Evolutionary conservation across 2,113 vertebrate species (phyloP).

Genomic region (Dasypus novemcinctus): DNA sequence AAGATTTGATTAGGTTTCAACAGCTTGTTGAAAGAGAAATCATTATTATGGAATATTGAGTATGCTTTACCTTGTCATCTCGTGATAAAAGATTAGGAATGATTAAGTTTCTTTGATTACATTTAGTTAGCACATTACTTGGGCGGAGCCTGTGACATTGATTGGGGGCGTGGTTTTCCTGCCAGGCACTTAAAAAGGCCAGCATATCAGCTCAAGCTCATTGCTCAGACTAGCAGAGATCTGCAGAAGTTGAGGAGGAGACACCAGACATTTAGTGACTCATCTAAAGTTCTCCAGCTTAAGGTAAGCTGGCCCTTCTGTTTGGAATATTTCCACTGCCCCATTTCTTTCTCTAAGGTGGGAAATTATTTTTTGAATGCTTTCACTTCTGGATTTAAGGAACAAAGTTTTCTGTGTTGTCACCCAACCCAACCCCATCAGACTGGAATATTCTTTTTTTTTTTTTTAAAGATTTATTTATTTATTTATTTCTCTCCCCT

Average conservation of each 20-base stretch:
- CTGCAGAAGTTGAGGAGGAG: accelerated
- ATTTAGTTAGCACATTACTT: not conserved
- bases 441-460: no score
- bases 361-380: no score
- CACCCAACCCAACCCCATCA: no score
- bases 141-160: not conserved
- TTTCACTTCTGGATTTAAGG: no score
- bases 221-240: not conserved
- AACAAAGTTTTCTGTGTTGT: no score
- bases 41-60: not conserved
- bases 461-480: no score
- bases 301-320: no score
- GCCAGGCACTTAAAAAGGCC: not conserved
- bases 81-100: no score
- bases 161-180: not conserved
- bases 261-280: not conserved
- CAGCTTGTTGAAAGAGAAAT: not conserved
- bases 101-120: not conserved
- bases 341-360: no score
- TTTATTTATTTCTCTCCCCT: no score
- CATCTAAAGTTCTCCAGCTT: not conserved
- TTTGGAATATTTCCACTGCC: no score
- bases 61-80: not conserved
- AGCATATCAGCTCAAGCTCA: not conserved
- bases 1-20: not conserved